Conservation (phyloP, 1,140 invertebrate genomes). For the Euglossa dilemma region DNA sequence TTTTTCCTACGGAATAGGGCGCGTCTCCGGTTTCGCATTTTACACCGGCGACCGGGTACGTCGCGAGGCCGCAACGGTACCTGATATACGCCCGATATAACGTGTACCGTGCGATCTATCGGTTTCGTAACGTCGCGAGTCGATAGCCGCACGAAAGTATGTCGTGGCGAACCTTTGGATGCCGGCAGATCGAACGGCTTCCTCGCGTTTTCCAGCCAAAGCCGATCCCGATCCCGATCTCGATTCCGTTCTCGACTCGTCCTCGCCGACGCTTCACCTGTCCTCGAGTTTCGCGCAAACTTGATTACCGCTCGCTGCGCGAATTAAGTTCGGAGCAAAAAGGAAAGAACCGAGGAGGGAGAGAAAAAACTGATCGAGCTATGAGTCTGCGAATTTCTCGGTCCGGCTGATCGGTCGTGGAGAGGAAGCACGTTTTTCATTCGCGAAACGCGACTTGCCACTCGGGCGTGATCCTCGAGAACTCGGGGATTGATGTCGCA, state of each 20-base stretch:
- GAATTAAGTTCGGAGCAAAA: no score
- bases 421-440: neutral
- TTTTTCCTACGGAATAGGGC: conserved; percentile 53
- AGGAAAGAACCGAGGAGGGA: no score
- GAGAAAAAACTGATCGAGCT: neutral
- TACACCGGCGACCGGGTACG: conserved; percentile 35
- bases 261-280: neutral
- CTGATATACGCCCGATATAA: conserved; percentile 48
- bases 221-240: no score
- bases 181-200: neutral
- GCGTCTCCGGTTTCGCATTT: conserved; percentile 55
- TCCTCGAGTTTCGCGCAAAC: neutral
- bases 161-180: neutral
- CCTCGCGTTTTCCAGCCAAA: no score
- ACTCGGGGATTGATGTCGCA: conserved; percentile 32
- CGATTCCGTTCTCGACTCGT: neutral
- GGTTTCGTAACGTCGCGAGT: conserved; percentile 33
- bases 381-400: conserved; percentile 20
- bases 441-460: conserved; percentile 36
- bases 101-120: conserved; percentile 44
- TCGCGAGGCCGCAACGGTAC: conserved; percentile 53
- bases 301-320: neutral
- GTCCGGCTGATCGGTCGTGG: neutral
- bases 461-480: conserved; percentile 41
- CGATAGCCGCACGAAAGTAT: conserved; percentile 30